phyloP scores from a whole-genome alignment of 2,888 invertebrate species.

The Dryomyza anilis region DNA sequence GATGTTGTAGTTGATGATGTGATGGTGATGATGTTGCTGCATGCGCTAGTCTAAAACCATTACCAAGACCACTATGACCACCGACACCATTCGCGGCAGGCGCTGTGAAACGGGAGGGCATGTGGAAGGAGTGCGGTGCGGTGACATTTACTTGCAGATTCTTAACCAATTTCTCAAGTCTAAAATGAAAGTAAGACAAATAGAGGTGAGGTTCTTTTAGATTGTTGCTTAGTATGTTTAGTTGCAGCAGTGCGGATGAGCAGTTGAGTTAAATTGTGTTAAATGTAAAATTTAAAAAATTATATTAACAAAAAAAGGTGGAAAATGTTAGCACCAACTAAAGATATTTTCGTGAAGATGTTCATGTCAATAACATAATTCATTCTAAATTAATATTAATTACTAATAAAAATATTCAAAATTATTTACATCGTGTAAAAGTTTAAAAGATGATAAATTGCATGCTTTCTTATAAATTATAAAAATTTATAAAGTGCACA shows the following conservation, averaged over 20 bases:
- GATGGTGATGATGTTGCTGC: conserved; percentile 24
- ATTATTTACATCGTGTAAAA: no score
- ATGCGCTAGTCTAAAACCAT: no score
- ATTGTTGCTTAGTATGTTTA: conserved; percentile 17
- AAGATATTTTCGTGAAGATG: neutral
- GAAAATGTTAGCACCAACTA: neutral
- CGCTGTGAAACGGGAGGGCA: conserved; percentile 30
- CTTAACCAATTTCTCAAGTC: conserved; percentile 61
- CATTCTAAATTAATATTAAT: no score
- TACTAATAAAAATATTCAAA: no score
- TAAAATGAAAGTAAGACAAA: conserved; percentile 46
- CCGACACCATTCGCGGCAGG: conserved; percentile 40
- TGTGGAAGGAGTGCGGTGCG: conserved; percentile 42
- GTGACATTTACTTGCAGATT: conserved; percentile 52
- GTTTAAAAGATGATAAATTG: no score
- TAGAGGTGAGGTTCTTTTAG: conserved; percentile 33
- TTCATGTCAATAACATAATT: neutral
- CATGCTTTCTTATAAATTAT: no score
- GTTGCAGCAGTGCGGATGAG: neutral
- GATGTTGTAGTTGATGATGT: conserved; percentile 33
- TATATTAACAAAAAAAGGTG: neutral
- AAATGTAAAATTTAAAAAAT: neutral
- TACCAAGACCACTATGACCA: conserved; percentile 37
- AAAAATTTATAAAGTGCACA: no score
- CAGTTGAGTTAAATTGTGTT: neutral